Conservation (phyloP, 2,113 vertebrate genomes). For the Engraulis encrasicolus region DNA sequence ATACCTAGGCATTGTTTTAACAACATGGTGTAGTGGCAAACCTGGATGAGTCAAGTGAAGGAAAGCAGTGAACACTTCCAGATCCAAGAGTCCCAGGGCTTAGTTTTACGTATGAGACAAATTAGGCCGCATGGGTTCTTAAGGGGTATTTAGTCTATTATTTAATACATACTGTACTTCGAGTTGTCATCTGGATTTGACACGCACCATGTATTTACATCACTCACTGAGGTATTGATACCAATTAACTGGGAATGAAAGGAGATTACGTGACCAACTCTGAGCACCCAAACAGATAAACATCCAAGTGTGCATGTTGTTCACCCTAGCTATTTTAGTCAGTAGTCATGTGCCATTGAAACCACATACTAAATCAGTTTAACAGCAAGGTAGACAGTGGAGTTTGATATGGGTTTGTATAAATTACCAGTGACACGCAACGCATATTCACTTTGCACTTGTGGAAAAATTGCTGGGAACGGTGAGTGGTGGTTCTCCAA, state of each 20-base stretch:
- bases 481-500: neutral
- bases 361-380: neutral
- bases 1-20: neutral
- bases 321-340: neutral
- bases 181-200: too few species aligned
- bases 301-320: neutral
- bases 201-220: too few species aligned
- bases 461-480: neutral
- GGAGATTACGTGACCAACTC: neutral
- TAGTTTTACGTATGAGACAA: too few species aligned
- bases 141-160: too few species aligned
- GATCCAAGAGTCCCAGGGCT: too few species aligned
- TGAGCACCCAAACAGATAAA: neutral
- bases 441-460: neutral
- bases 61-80: too few species aligned
- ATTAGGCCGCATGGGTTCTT: too few species aligned
- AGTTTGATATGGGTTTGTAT: conserved; percentile 9
- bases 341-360: neutral
- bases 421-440: neutral
- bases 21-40: too few species aligned
- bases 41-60: too few species aligned
- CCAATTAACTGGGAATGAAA: neutral
- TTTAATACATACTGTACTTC: too few species aligned
- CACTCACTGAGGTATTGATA: neutral
- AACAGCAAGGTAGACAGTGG: neutral